Evolutionary conservation across 2,888 invertebrate species (phyloP), one percentile per base, ranked within the genome.

Genomic region (Drosophila longiperda): DNA sequence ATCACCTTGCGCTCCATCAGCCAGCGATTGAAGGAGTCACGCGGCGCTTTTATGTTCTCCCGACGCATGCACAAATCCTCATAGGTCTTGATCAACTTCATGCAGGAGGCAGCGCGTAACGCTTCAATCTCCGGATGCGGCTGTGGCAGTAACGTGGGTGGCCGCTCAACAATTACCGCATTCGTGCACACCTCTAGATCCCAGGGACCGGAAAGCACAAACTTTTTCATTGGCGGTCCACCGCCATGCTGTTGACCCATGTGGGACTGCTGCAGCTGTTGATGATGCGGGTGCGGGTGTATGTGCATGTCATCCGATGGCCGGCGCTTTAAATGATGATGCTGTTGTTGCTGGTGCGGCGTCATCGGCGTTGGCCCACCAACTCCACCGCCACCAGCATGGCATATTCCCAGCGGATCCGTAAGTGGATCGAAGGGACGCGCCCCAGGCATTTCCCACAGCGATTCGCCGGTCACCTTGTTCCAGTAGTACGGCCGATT

Each of bases 401-500:
- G 91, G 49, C 92, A 92, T 42, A 91, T 91, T 40, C 90, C 90
- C 69, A 98, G 94, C 0, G 98, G 98, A 93, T 98, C 98, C 62
- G 98, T 98, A 57, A 98, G 95, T 1, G 97, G 97, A 94, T 99
- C 98, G 93, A 97, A 98, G 84, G 96, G 96, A 38, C 93, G 82
- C 12, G 95, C 93, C n/a, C 96, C 95, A 17, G 98, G 98, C 95
- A 98, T 95, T 92, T 99, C 99, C 99, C 99, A 99, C 83, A 98
- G 94, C n/a, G 98, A 98, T 93, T 99, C 98, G 62, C 98, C 98
- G 0, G 98, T 98, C 32, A 97, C 93, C 94, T 98, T 98, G 92
- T 99, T 99, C 97, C 98, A 99, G 93, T 97, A 99, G 93, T 99
- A 99, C 2, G 98, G 98, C 34, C 99, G 94, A 91, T 97, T 98